These are phyloP conservation scores for Cavia aperea DNA, from an alignment of 2,113 vertebrate genomes.

Conservation along the genomic window DNA sequence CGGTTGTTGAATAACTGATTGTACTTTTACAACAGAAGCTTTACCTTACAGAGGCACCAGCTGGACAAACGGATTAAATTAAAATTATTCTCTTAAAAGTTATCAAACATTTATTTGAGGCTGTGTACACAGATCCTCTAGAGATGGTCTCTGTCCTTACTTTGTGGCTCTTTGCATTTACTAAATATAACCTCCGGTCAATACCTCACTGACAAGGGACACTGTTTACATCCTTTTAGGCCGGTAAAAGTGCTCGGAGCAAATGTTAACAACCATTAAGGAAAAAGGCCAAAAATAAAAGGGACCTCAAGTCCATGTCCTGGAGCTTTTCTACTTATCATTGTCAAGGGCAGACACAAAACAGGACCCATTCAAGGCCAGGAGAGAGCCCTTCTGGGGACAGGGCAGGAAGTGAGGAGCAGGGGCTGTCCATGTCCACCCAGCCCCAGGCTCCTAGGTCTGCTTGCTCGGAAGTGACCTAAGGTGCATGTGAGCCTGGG, in stretches of 20 bases:
- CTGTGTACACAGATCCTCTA: slow-evolving; percentile 42
- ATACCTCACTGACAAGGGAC: slow-evolving; percentile 60
- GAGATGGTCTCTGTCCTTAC: slow-evolving; percentile 57
- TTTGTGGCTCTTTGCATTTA: slow-evolving; percentile 63
- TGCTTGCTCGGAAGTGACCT: fast-evolving
- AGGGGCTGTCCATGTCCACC: not conserved
- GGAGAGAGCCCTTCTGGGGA: not conserved
- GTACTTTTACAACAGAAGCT: slow-evolving; percentile 53
- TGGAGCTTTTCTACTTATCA: slow-evolving; percentile 47
- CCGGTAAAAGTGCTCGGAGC: slow-evolving; percentile 49
- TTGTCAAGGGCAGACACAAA: slow-evolving; percentile 43
- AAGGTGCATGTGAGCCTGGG: not conserved
- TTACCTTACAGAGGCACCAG: slow-evolving; percentile 55
- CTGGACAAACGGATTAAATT: slow-evolving; percentile 55
- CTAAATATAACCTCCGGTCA: slow-evolving; percentile 75
- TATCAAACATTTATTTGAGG: slow-evolving; percentile 38
- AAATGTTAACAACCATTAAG: slow-evolving; percentile 62
- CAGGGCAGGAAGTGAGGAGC: not conserved
- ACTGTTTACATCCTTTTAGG: slow-evolving; percentile 66
- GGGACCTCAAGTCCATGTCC: slow-evolving; percentile 33
- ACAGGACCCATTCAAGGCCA: not conserved
- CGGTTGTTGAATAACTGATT: slow-evolving; percentile 64
- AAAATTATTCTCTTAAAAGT: slow-evolving; percentile 68
- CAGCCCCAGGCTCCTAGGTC: not conserved
- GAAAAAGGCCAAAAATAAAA: slow-evolving; percentile 66